phyloP scores from a whole-genome alignment of 2,888 invertebrate species.

The Acanthopleura granulata region DNA sequence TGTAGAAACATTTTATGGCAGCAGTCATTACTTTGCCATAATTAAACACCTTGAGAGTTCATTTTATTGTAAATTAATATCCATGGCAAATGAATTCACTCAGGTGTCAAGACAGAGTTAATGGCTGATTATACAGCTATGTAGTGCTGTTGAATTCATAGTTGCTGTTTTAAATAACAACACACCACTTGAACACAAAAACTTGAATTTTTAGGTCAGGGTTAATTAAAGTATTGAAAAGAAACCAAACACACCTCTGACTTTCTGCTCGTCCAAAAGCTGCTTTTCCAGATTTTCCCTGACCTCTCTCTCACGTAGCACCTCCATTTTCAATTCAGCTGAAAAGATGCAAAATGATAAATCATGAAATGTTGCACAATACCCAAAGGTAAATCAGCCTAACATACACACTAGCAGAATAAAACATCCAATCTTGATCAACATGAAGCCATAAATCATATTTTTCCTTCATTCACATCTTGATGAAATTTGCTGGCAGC shows the following conservation, averaged over 20 bases:
- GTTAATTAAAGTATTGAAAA: no score
- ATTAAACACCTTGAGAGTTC: no score
- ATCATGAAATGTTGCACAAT: slow-evolving; percentile 8
- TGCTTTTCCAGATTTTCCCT: slow-evolving; percentile 95
- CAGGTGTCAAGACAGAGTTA: no score
- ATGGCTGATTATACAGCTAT: no score
- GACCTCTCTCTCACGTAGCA: slow-evolving; percentile 90
- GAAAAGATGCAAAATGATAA: slow-evolving; percentile 69
- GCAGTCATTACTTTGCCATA: no score
- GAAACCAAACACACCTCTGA: slow-evolving; percentile 78
- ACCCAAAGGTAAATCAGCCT: not conserved
- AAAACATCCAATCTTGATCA: not conserved
- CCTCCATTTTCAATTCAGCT: slow-evolving; percentile 98
- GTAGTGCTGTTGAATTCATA: no score
- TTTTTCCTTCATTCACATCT: slow-evolving; percentile 1
- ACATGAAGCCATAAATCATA: slow-evolving; percentile 7
- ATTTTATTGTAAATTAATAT: no score
- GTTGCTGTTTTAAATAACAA: no score
- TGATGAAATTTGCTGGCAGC: slow-evolving; percentile 2
- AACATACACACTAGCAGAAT: slow-evolving; percentile 7
- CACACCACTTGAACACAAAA: no score
- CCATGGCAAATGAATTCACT: no score
- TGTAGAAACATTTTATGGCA: no score
- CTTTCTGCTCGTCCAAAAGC: slow-evolving; percentile 92
- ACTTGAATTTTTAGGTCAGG: no score